Evolutionary conservation across 2,113 vertebrate genomes (phyloP), one percentile per base, ranked within the genome.

Genomic region (Boleophthalmus pectinirostris): DNA sequence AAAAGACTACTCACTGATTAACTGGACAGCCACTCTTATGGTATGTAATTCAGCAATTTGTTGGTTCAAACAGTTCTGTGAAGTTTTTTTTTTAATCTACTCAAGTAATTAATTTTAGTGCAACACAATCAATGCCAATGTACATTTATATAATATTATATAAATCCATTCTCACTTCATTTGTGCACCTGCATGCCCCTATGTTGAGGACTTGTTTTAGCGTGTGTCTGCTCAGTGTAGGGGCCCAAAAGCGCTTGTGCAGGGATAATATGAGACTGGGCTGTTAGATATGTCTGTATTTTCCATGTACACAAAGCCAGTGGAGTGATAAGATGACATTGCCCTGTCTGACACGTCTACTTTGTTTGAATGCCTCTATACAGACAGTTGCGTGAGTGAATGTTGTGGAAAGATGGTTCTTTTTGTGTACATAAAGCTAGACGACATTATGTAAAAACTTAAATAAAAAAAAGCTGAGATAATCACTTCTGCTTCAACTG

Each of bases 301-400:
- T 89, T 90, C 81, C 81, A 79, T 73, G 24, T 58, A 68, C 72
- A 85, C 77, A 81, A 69, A 84, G 61, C 67, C 69, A 70, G 82
- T 84, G 72, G 73, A 78, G 74, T 43, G 84, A 89, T 84, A 85
- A 83, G 81, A 73, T 21, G n/a, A 79, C n/a, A 72, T 66, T 82
- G 71, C 74, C 81, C 85, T 86, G 71, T 60, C 47, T 6, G 2
- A 64, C 63, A 21, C 43, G 75, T 82, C 78, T 72, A 74, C 76
- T 77, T 67, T 81, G 78, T 87, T 82, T 90, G 70, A 81, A 83
- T 79, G 69, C 74, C 67, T 72, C 38, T 23, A 68, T 57, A 75
- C 69, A 21, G 46, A 35, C 45, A 35, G 57, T 61, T 74, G 70
- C 74, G 66, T 72, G 61, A 69, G 57, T 63, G 47, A 64, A 68